Conservation (phyloP, 2,113 vertebrate genomes). For the Forbesichthys agassizii region DNA sequence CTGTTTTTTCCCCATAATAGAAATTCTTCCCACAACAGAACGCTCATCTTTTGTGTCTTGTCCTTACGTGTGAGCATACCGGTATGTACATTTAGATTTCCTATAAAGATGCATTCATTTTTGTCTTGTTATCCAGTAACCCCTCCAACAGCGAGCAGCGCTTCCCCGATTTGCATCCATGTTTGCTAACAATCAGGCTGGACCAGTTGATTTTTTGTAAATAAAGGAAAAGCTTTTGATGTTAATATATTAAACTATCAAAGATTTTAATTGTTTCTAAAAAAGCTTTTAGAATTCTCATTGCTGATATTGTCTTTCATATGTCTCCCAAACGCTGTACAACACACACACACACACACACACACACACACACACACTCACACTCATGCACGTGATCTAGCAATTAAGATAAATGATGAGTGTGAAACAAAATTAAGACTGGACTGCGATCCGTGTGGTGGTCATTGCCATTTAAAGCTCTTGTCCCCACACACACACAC, state of each 20-base stretch:
- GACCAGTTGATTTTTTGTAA: conserved; percentile 63
- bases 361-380: conserved; percentile 9
- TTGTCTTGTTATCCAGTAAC: neutral
- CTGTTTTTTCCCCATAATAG: neutral
- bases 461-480: neutral
- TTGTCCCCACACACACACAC: too few relatives aligned
- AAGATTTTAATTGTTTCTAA: conserved; percentile 81
- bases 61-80: neutral
- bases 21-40: neutral
- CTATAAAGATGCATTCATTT: neutral
- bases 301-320: conserved; percentile 65
- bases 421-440: neutral
- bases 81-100: neutral
- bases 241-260: conserved; percentile 78
- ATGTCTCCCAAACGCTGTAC: conserved; percentile 59
- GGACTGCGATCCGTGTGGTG: neutral
- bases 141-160: neutral
- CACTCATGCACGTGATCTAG: neutral
- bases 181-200: conserved; percentile 58
- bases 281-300: conserved; percentile 74
- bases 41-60: neutral
- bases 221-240: conserved; percentile 76
- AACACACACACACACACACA: conserved; percentile 13
- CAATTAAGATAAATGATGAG: neutral
- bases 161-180: conserved; percentile 17